Evolutionary conservation across 2,888 invertebrate species (phyloP).

Genomic region (Agrotis ipsilon): DNA sequence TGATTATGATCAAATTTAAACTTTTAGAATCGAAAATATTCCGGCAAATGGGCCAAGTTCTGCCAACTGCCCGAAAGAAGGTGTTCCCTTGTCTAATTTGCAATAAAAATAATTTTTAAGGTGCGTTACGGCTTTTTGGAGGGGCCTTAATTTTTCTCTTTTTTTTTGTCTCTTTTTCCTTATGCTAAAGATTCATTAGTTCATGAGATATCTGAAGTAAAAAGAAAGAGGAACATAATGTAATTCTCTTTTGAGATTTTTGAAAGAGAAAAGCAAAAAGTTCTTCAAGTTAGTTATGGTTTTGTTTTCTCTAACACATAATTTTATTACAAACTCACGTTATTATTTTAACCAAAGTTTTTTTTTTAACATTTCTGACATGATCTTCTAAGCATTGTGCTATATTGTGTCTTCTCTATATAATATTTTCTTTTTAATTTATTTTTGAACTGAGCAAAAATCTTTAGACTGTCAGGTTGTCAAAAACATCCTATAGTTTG

Average conservation of each 20-base stretch:
- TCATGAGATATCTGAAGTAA: not conserved
- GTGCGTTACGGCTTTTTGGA: slow-evolving; percentile 6
- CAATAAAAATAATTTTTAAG: slow-evolving; percentile 57
- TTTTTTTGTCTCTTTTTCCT: not conserved
- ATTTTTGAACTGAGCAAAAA: not conserved
- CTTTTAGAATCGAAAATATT: slow-evolving; percentile 59
- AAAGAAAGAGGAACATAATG: too few species aligned
- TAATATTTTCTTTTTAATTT: too few species aligned
- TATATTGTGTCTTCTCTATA: too few species aligned
- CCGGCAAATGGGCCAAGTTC: slow-evolving; percentile 59
- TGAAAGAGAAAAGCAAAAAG: too few species aligned
- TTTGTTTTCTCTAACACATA: too few species aligned
- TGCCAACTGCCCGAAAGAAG: slow-evolving; percentile 44
- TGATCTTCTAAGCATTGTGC: too few species aligned
- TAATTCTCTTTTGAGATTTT: too few species aligned
- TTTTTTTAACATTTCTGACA: too few species aligned
- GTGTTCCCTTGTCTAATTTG: slow-evolving; percentile 60
- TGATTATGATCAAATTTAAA: slow-evolving; percentile 69
- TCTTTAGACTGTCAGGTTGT: not conserved
- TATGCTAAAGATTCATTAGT: not conserved
- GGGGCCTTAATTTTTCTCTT: not conserved
- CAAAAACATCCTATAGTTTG: not conserved
- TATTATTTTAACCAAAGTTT: too few species aligned
- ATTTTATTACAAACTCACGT: too few species aligned
- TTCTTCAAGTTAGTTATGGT: too few species aligned